Conservation (phyloP, 2,888 invertebrate species). For the Plebejus melissa region DNA sequence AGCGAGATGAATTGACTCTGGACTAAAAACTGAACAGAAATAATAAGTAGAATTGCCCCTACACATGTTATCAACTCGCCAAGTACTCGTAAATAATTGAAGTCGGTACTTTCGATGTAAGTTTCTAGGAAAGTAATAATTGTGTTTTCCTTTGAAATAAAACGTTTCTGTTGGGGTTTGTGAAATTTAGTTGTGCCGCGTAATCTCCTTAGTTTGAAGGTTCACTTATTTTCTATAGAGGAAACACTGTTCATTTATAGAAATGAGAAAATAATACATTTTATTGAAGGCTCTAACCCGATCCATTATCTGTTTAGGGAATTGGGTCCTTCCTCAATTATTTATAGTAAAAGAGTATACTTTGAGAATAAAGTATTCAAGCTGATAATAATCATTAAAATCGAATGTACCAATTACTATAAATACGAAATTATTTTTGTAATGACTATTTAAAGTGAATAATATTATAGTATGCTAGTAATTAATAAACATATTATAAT, state of each 20-base stretch:
- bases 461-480: too few relatives aligned
- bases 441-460: neutral
- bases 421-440: too few relatives aligned
- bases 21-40: neutral
- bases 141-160: neutral
- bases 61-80: neutral
- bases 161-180: slow-evolving; percentile 5
- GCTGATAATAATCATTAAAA: neutral
- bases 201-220: neutral
- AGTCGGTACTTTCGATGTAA: neutral
- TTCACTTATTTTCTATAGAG: neutral
- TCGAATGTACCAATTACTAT: neutral
- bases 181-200: neutral
- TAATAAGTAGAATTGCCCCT: neutral
- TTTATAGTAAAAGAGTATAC: neutral
- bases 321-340: neutral
- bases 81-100: neutral
- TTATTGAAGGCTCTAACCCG: neutral
- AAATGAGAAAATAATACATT: neutral
- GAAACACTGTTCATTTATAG: neutral
- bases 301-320: neutral
- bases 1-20: neutral
- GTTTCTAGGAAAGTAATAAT: neutral
- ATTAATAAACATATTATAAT: too few relatives aligned
- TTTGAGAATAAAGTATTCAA: neutral